A percentile compares a stretch with the other conserved stretches of the same genome.
Conservation (phyloP, 2,888 invertebrate genomes). For the Drosophila mayaguana region DNA sequence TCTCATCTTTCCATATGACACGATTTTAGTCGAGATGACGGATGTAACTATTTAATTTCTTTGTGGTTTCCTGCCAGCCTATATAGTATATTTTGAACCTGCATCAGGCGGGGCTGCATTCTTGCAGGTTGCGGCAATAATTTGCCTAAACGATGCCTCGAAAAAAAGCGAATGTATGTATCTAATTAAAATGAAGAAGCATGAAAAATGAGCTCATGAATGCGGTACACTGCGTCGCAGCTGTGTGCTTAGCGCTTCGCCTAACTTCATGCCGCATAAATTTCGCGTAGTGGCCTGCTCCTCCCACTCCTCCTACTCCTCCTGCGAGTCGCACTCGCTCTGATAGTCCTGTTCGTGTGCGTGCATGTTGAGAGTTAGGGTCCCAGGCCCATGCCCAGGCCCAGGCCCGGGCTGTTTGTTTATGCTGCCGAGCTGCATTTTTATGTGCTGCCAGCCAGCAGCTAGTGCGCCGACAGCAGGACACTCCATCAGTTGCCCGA, state of each 20-base stretch:
- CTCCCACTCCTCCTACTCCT: constrained; percentile 15
- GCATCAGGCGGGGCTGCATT: constrained; percentile 6
- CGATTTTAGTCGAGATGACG: background rate
- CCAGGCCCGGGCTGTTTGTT: constrained; percentile 68
- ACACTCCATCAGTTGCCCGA: constrained; percentile 57
- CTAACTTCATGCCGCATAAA: constrained; percentile 67
- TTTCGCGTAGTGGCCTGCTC: constrained; percentile 43
- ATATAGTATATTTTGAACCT: too few species aligned
- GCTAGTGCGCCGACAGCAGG: constrained; percentile 36
- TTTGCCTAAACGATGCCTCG: constrained; percentile 39
- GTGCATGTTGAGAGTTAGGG: constrained; percentile 12
- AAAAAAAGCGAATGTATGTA: constrained; percentile 50
- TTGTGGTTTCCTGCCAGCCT: background rate
- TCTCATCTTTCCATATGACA: background rate
- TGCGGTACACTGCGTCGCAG: constrained; percentile 32
- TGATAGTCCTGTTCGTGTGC: constrained; percentile 10
- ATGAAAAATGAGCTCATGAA: constrained; percentile 56
- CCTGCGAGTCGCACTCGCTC: constrained; percentile 8
- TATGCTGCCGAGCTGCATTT: constrained; percentile 73
- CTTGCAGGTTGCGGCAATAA: constrained; percentile 26
- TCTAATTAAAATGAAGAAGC: constrained; percentile 68
- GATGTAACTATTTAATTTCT: background rate
- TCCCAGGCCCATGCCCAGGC: background rate
- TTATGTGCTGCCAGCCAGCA: constrained; percentile 57
- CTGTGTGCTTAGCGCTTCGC: constrained; percentile 66